Evolutionary conservation across 2,888 invertebrate genomes (phyloP), one percentile per base, ranked within the genome.

Genomic region (Ormyrus thymus): DNA sequence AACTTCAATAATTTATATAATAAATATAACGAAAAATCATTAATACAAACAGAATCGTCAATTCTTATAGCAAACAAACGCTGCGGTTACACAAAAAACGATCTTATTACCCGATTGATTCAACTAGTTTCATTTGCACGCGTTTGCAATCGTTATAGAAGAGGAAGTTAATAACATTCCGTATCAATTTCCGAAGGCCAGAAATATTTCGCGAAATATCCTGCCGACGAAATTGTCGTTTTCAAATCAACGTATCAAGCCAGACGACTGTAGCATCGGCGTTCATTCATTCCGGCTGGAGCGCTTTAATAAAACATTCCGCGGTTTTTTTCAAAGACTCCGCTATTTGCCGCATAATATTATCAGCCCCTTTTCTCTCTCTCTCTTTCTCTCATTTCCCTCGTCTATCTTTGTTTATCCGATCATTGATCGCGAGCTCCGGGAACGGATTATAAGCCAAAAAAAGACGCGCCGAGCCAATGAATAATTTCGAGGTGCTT

Each of bases 401-500:
- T 7, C n/a, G 11, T 11, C 62, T 6, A 6, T 9, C 64, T 66
- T 53, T 29, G 29, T 29, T 29, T 29, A 29, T 66, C 29, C 5
- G 15, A 7, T 15, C 59, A 9, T 59, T 59, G 15, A 29, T 29
- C 29, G 29, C n/a, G 10, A 61, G 45, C 29, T 4, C 9, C 9
- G 59, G 43, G 9, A 13, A 45, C 10, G 9, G 29, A 10, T 43
- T 29, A 29, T 29, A 45, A 48, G 8, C 10, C n/a, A 48, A 46
- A 51, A 66, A 66, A 53, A 51, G 29, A 66, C 13, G 7, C 43
- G 59, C n/a, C 6, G 45, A 71, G 43, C 13, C 62, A 45, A 50
- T 72, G 62, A 62, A 72, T 72, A 72, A 72, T 58, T 56, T 69
- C 6, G 48, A 7, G 59, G 29, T 29, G 29, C 29, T 29, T 29